Base-by-base conservation (phyloP, 2,113 vertebrate species). In the Varanus komodoensis region DNA sequence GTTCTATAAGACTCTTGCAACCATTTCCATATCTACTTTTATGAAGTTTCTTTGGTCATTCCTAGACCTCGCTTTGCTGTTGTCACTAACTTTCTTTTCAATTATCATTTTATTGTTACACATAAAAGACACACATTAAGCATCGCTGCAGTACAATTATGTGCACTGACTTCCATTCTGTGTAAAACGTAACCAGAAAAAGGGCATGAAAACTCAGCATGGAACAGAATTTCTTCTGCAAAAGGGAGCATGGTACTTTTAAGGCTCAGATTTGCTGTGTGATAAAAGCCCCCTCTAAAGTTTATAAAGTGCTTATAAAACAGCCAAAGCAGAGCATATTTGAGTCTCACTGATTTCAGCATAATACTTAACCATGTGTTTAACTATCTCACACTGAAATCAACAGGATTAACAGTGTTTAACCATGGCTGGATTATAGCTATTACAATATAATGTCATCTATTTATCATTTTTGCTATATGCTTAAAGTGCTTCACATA, bases 1-100 rank as follows among this genome's bases (percentile, higher is more conserved):
- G 92, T 94, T 89, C 92, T 64, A 84, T 48, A 91, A 67, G 84
- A 90, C 4, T 50, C 61, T 79, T 21, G 12, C 81, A 94, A 91
- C 79, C 84, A n/a, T 85, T 91, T 67, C 54, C n/a, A 38, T 89
- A 69, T 86, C 48, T 5, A 84, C 85, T 87, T 92, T 91, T 84
- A 61, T 85, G n/a, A 91, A 86, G 6, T 1, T 71, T 89, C 87
- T 80, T 84, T 90, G 3, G 81, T 73, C 52, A 86, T 57, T 54
- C 27, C 91, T 79, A 78, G 61, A 64, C n/a, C 21, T 80, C 11
- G 23, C 50, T 80, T 92, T 52, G 44, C 5, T 79, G 2, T 1
- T 87, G 15, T 92, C 88, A 23, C 68, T 93, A 88, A 87, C n/a
- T 48, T 85, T 50, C 11, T n/a, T 89, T 92, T 92, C 84, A 67